phyloP scores from a whole-genome alignment of 2,888 invertebrate genomes.

The Tenthredo notha region DNA sequence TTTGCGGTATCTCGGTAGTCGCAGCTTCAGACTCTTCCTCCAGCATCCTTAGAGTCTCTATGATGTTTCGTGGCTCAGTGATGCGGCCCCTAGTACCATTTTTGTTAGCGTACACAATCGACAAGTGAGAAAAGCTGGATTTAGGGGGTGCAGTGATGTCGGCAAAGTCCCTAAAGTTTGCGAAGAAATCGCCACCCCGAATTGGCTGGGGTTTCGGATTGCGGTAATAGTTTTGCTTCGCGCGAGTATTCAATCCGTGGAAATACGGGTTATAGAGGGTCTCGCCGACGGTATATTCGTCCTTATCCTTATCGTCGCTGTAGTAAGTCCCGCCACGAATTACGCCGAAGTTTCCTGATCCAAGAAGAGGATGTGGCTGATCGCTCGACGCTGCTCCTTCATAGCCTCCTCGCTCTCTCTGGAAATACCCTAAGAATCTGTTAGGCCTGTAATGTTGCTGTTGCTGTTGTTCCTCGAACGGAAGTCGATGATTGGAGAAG shows the following conservation, averaged over 20 bases:
- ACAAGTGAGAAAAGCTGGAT: conserved; percentile 90
- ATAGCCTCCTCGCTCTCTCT: conserved; percentile 71
- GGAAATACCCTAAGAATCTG: conserved; percentile 75
- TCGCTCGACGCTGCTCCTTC: conserved; percentile 65
- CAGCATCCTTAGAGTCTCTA: conserved; percentile 88
- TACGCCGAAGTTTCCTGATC: conserved; percentile 93
- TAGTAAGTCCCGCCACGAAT: conserved; percentile 93
- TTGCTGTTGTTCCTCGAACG: conserved; percentile 81
- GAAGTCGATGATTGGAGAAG: conserved; percentile 82
- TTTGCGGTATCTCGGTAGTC: conserved; percentile 71
- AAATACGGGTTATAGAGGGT: conserved; percentile 83
- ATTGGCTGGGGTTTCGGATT: conserved; percentile 89
- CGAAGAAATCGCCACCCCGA: conserved; percentile 88
- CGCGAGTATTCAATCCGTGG: conserved; percentile 86
- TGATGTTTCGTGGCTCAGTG: conserved; percentile 88
- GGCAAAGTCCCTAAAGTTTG: conserved; percentile 94
- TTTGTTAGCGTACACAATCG: conserved; percentile 91
- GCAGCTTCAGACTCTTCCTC: conserved; percentile 81
- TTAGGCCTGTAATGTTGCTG: conserved; percentile 74
- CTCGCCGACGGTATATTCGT: conserved; percentile 81
- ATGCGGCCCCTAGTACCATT: conserved; percentile 83
- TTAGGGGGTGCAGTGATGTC: conserved; percentile 93
- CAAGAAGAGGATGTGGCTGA: conserved; percentile 83
- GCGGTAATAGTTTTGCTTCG: conserved; percentile 84
- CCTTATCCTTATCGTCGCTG: conserved; percentile 83